phyloP scores from a whole-genome alignment of 2,888 invertebrate species.

The Steinernema hermaphroditum region DNA sequence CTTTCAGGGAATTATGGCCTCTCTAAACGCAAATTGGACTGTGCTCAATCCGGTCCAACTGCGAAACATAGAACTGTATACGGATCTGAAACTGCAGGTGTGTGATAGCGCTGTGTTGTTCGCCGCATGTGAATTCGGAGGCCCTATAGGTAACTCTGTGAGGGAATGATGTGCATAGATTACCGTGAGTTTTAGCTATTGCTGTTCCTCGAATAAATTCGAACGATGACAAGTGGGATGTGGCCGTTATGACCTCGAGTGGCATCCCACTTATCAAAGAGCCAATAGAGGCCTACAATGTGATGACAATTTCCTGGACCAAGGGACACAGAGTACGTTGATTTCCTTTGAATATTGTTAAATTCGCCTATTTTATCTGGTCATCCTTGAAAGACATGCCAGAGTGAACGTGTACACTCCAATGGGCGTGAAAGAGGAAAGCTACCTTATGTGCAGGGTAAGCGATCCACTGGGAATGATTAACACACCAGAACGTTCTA shows the following conservation, averaged over 20 bases:
- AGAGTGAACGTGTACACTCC: constrained; percentile 22
- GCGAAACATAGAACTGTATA: not conserved
- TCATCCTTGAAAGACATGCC: not conserved
- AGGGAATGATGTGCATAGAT: not conserved
- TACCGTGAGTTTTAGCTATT: not conserved
- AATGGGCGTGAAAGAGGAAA: constrained; percentile 1
- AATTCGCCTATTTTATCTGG: not conserved
- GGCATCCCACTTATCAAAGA: not conserved
- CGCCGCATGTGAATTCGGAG: constrained; percentile 20
- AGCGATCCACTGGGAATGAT: too few species aligned
- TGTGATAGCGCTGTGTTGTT: not conserved
- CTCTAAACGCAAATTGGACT: not conserved
- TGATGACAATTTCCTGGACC: constrained; percentile 19
- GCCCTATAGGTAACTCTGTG: not conserved
- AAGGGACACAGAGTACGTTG: constrained; percentile 3
- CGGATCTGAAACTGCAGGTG: not conserved
- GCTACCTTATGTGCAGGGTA: not conserved
- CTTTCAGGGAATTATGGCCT: not conserved
- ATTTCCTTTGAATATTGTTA: not conserved
- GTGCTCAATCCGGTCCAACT: not conserved
- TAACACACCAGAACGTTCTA: too few species aligned
- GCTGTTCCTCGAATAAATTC: not conserved
- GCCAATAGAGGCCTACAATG: constrained; percentile 15
- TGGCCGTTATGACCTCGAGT: constrained; percentile 19
- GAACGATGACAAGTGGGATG: constrained; percentile 6